phyloP scores from a whole-genome alignment of 2,113 vertebrate species.

The Gopherus evgoodei region DNA sequence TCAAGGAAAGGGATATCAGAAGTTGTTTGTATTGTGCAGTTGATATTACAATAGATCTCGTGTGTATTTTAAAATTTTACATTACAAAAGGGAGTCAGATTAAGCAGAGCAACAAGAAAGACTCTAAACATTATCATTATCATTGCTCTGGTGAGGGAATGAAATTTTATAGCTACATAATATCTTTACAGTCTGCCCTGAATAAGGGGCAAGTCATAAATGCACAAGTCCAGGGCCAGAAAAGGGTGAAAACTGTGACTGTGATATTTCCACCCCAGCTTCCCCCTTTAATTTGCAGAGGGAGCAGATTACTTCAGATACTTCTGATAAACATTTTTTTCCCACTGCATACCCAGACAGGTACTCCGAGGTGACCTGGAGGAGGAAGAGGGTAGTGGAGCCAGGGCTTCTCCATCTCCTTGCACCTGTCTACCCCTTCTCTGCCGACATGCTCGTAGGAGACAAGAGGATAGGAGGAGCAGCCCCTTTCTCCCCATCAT shows the following conservation, averaged over 20 bases:
- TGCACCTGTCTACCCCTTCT: not conserved
- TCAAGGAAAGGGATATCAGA: not conserved
- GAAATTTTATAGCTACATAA: not conserved
- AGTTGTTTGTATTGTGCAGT: constrained; percentile 1
- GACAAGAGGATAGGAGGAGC: not conserved
- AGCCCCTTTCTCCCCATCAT: not conserved
- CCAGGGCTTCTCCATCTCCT: not conserved
- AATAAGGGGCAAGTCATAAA: rapidly evolving
- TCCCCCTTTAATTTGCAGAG: not conserved
- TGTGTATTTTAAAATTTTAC: not conserved
- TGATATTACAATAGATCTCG: not conserved
- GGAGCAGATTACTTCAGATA: not conserved
- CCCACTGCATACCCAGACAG: not conserved
- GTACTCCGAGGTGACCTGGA: not conserved
- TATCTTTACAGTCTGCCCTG: not conserved
- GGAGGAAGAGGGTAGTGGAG: not conserved
- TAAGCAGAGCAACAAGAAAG: rapidly evolving
- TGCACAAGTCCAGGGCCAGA: not conserved
- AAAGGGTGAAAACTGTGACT: rapidly evolving
- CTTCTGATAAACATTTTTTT: not conserved
- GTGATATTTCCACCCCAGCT: rapidly evolving
- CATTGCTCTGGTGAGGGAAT: not conserved
- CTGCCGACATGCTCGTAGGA: not conserved
- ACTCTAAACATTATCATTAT: not conserved
- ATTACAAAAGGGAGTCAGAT: not conserved